Base-by-base conservation (phyloP, 1,140 invertebrate genomes). In the Ceratosolen fusciceps region DNA sequence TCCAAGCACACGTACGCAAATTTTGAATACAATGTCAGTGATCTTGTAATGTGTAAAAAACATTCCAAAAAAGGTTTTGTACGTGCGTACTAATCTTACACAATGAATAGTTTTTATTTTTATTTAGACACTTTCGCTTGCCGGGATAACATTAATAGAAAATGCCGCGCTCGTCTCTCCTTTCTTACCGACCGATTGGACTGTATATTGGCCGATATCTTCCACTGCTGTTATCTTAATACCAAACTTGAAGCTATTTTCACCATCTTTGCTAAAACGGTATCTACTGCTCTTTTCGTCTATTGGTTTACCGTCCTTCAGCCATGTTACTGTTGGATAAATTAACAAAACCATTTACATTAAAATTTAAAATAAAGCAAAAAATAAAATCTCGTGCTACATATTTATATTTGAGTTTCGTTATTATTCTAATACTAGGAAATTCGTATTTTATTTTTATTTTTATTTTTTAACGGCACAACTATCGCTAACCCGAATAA, bases 191-290 rank as follows among this genome's bases (percentile, higher is more conserved):
- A 94, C 93, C n/a, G 95, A 96, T 85, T 95, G 95, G 8, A 96
- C 96, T 79, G 94, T 92, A 89, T 98, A 99, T 88, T 97, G 96
- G 37, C 97, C 97, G 82, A 95, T 92, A 90, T 99, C 97, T 78
- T 95, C 94, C 56, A 93, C 88, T 77, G 93, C 92, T 86, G 94
- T 95, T 75, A 94, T 93, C 58, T 94, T 92, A 80, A 98, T 95
- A 84, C 94, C 92, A 82, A 97, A 94, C 43, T 92, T 91, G 88
- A 95, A 95, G 77, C 92, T 93, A 83, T 94, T 96, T 70, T 93
- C 93, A 81, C 93, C 94, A 83, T 96, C 94, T 88, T 94, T 94
- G 54, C 93, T 95, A 88, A 97, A 96, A 83, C 94, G 94, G 87
- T 96, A 97, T 87, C 95, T 93, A 52, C 93, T 91, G 62, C 93